A percentile compares a stretch with the other conserved stretches of the same genome.
Evolutionary conservation across 2,797 vertebrate genomes (phyloP).

Genomic region (Clamator glandarius): DNA sequence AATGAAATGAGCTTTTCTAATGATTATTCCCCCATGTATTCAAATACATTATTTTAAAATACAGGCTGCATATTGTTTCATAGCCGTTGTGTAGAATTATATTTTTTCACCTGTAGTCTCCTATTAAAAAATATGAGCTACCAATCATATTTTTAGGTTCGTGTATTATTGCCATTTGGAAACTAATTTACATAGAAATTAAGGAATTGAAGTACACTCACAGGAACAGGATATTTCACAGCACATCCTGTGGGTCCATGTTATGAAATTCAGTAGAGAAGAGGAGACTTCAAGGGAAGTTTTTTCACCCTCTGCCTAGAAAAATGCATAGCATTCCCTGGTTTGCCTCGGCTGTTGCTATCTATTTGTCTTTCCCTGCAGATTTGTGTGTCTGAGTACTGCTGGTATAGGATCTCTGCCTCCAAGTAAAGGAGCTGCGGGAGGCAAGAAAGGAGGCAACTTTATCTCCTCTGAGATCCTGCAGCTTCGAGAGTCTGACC

Average conservation of each 20-base stretch:
- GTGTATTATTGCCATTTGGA: conserved; percentile 4
- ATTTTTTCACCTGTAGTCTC: conserved; percentile 19
- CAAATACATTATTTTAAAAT: conserved; percentile 31
- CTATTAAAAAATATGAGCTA: conserved; percentile 37
- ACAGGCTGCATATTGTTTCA: background rate
- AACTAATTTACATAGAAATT: conserved; percentile 58
- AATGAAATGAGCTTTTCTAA: conserved; percentile 29
- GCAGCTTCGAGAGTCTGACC: background rate
- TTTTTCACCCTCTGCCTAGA: background rate
- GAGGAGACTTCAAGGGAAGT: background rate
- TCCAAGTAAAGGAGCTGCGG: background rate
- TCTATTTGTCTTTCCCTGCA: background rate
- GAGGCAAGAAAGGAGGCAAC: background rate
- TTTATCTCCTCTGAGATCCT: background rate
- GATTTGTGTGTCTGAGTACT: background rate
- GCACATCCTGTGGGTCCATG: background rate
- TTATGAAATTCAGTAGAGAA: background rate
- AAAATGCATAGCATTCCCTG: fast-evolving
- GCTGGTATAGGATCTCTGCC: background rate
- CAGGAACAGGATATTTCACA: background rate
- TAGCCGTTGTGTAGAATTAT: background rate
- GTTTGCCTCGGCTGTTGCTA: background rate
- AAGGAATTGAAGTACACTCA: conserved; percentile 24
- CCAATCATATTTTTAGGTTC: conserved; percentile 26
- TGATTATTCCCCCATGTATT: conserved; percentile 1